Evolutionary conservation across 1,140 invertebrate species (phyloP).

Genomic region (Bilobella aurantiaca): DNA sequence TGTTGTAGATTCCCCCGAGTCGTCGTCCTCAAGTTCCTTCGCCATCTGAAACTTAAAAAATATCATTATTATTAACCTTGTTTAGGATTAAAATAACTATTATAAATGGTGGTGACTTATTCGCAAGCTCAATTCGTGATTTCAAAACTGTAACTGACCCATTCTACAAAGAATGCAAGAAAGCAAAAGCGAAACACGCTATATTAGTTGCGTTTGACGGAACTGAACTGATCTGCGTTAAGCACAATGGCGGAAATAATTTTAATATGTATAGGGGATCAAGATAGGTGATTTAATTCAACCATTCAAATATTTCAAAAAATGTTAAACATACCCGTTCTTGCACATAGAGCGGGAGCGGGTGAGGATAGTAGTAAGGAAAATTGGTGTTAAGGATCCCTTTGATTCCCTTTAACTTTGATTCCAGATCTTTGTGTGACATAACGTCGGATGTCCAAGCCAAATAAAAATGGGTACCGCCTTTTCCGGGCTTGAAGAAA

Average conservation of each 20-base stretch:
- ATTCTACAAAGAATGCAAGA: not conserved
- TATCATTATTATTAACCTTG: not conserved
- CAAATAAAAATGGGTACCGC: too few species aligned
- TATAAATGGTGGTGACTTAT: not conserved
- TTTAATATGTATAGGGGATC: not conserved
- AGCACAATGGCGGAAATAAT: not conserved
- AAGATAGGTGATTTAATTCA: not conserved
- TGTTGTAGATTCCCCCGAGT: constrained; percentile 14
- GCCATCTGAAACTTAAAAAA: not conserved
- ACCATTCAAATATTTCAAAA: not conserved
- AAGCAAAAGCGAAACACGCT: not conserved
- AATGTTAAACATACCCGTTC: not conserved
- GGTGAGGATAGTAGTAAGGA: not conserved
- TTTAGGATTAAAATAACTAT: not conserved
- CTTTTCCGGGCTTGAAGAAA: not conserved
- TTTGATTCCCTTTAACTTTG: too few species aligned
- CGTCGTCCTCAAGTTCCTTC: constrained; percentile 18
- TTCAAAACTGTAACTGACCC: not conserved
- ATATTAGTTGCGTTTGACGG: not conserved
- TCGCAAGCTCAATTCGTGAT: not conserved
- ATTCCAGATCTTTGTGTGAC: not conserved
- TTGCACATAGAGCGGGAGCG: not conserved
- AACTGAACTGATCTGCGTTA: not conserved
- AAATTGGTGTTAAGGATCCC: not conserved
- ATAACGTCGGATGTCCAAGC: not conserved